Percentiles rank a stretch among this genome's conserved stretches.
phyloP scores from a whole-genome alignment of 2,113 vertebrate genomes.

The Centropus unirufus region DNA sequence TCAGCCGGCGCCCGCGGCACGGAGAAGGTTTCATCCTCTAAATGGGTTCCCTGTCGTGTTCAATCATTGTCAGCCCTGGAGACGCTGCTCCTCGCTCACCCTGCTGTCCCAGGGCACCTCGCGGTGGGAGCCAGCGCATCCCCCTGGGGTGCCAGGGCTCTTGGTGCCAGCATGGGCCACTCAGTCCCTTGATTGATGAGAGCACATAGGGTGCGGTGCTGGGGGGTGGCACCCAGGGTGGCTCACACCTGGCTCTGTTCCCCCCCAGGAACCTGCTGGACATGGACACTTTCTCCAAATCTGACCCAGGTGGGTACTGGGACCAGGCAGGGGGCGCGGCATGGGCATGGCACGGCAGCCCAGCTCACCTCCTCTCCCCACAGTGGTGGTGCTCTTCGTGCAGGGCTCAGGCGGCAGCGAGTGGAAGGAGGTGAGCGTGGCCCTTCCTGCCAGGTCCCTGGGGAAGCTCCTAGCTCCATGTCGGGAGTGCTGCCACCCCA shows the following conservation, averaged over 20 bases:
- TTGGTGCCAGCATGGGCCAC: neutral
- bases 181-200: neutral
- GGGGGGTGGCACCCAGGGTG: neutral
- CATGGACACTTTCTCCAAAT: constrained; percentile 96
- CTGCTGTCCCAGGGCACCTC: neutral
- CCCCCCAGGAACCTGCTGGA: constrained; percentile 88
- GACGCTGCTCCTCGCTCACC: neutral
- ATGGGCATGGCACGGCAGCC: neutral
- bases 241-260: neutral
- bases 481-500: neutral
- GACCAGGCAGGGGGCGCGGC: neutral
- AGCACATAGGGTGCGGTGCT: neutral
- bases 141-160: fast-evolving
- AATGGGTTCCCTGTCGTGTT: constrained; percentile 63
- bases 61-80: constrained; percentile 31
- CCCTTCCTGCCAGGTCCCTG: fast-evolving
- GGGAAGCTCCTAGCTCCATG: neutral
- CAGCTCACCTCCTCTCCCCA: neutral
- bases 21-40: constrained; percentile 32
- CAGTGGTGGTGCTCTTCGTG: constrained; percentile 84
- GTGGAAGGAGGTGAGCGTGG: constrained; percentile 85
- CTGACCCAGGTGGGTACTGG: constrained; percentile 87
- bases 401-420: constrained; percentile 84
- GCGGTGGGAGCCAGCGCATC: fast-evolving
- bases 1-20: neutral